phyloP scores from a whole-genome alignment of 1,140 invertebrate species.

The Drosophila bocki region DNA sequence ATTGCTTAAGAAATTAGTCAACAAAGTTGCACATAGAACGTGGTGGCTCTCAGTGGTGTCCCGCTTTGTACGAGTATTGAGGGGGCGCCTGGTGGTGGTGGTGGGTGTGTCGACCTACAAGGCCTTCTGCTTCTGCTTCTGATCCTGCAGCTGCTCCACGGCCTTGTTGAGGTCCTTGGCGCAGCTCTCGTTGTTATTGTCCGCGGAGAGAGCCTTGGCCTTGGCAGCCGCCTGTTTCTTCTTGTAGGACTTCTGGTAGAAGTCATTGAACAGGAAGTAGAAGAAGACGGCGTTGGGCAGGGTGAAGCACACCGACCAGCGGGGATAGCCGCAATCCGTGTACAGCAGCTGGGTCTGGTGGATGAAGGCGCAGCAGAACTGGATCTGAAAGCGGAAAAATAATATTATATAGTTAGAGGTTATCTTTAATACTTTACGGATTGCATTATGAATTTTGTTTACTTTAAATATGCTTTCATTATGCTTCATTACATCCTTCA shows the following conservation, averaged over 20 bases:
- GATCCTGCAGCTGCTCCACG: constrained; percentile 41
- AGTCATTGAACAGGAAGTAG: constrained; percentile 92
- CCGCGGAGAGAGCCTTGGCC: constrained; percentile 49
- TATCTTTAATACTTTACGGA: neutral
- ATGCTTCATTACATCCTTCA: neutral
- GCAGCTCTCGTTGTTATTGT: constrained; percentile 76
- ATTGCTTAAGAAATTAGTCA: constrained; percentile 84
- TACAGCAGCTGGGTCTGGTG: constrained; percentile 93
- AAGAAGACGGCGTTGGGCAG: constrained; percentile 93
- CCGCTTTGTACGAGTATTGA: constrained; percentile 73
- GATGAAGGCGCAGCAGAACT: constrained; percentile 91
- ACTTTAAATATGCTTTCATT: neutral
- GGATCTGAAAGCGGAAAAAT: constrained; percentile 86
- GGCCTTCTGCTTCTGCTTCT: constrained; percentile 51
- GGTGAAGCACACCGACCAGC: constrained; percentile 89
- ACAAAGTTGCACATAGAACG: constrained; percentile 81
- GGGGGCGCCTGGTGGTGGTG: constrained; percentile 18
- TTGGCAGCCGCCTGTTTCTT: constrained; percentile 69
- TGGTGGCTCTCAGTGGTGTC: constrained; percentile 43
- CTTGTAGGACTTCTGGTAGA: constrained; percentile 91
- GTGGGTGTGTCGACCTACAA: constrained; percentile 52
- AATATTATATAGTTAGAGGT: neutral
- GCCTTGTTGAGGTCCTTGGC: constrained; percentile 78
- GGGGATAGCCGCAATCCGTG: constrained; percentile 94
- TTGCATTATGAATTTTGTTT: neutral